phyloP scores from a whole-genome alignment of 2,797 vertebrate species.

The Clamator glandarius region DNA sequence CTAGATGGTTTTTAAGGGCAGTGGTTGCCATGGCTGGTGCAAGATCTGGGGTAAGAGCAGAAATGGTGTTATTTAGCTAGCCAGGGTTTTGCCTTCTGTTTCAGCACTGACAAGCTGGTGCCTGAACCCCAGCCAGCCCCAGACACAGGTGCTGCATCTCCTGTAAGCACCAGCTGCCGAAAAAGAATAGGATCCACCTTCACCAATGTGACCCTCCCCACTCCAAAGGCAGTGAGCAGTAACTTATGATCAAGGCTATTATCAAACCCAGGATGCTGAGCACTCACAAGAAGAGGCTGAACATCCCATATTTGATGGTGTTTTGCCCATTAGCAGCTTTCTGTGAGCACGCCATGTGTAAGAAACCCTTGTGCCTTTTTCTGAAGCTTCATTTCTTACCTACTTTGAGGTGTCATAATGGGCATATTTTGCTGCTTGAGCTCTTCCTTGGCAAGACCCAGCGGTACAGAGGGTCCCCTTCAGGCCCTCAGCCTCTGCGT shows the following conservation, averaged over 20 bases:
- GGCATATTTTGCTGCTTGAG: neutral
- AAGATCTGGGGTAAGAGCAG: neutral
- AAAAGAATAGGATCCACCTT: neutral
- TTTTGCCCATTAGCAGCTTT: neutral
- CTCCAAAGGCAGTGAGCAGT: neutral
- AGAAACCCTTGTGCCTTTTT: neutral
- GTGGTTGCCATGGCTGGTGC: neutral
- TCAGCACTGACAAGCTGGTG: accelerated
- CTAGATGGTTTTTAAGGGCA: neutral
- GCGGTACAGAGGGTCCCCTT: neutral
- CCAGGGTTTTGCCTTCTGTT: neutral
- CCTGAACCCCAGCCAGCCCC: neutral
- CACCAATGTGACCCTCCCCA: neutral
- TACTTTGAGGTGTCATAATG: neutral
- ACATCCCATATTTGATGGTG: neutral
- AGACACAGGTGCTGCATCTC: accelerated
- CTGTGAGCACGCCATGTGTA: neutral
- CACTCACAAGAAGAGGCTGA: neutral
- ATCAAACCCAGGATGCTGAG: neutral
- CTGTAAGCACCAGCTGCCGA: neutral
- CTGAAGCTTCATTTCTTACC: neutral
- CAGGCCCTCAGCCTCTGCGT: neutral
- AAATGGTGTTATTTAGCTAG: accelerated
- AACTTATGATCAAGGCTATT: neutral
- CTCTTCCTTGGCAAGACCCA: neutral